Conservation (phyloP, 2,888 invertebrate species). For the Lasioglossum morio region DNA sequence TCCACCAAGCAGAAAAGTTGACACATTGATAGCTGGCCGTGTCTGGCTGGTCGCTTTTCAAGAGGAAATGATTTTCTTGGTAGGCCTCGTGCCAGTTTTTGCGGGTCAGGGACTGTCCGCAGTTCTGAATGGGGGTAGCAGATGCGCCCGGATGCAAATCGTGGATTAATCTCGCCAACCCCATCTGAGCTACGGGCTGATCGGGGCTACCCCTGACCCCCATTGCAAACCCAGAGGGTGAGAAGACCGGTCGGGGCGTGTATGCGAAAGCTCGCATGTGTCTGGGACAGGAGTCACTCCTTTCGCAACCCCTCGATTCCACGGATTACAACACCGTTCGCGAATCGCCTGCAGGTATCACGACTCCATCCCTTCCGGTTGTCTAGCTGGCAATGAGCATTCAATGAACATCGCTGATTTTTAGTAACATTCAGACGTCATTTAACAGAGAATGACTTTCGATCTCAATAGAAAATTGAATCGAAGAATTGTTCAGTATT, state of each 20-base stretch:
- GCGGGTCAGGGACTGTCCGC: conserved; percentile 71
- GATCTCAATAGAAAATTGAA: too few relatives aligned
- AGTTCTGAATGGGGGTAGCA: conserved; percentile 76
- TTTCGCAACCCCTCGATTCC: conserved; percentile 74
- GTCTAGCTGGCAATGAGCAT: not conserved
- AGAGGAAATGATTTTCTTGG: conserved; percentile 65
- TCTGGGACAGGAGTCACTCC: conserved; percentile 81
- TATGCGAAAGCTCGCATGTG: conserved; percentile 80
- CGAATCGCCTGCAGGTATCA: conserved; percentile 57
- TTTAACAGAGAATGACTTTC: not conserved
- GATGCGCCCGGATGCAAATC: conserved; percentile 84
- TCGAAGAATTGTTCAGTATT: too few relatives aligned
- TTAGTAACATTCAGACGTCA: not conserved
- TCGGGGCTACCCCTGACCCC: conserved; percentile 72
- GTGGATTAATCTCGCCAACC: conserved; percentile 84
- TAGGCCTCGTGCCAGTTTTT: conserved; percentile 64
- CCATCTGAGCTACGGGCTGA: conserved; percentile 70
- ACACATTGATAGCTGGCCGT: not conserved
- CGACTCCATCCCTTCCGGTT: conserved; percentile 20
- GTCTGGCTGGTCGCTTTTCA: not conserved
- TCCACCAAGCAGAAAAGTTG: not conserved
- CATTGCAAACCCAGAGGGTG: conserved; percentile 69
- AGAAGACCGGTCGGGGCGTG: conserved; percentile 60
- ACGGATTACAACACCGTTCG: conserved; percentile 74
- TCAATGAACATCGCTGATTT: not conserved